phyloP scores from a whole-genome alignment of 2,888 invertebrate genomes.

The Yponomeuta sedellus region DNA sequence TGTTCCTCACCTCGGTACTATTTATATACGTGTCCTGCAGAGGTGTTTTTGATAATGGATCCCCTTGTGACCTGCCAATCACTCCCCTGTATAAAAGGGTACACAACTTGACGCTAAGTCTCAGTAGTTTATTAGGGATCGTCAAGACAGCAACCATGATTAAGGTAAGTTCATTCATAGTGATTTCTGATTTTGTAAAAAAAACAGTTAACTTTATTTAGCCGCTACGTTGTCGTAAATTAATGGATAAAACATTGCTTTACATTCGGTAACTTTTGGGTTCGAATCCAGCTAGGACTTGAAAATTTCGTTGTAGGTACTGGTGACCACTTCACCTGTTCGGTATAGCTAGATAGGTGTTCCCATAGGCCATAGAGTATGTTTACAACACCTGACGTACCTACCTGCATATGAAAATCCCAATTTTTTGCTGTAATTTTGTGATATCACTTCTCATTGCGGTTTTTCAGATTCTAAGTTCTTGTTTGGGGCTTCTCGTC shows the following conservation, averaged over 20 bases:
- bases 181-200: not conserved
- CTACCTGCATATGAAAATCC: not conserved
- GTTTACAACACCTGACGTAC: not conserved
- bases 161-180: constrained; percentile 42
- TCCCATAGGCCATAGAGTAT: too few relatives aligned
- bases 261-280: too few relatives aligned
- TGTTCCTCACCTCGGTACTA: constrained; percentile 1
- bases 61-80: constrained; percentile 49
- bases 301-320: too few relatives aligned
- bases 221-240: too few relatives aligned
- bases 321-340: too few relatives aligned
- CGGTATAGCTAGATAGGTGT: too few relatives aligned
- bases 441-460: not conserved
- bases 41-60: constrained; percentile 47
- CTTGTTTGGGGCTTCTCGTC: constrained; percentile 21
- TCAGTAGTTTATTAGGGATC: constrained; percentile 30
- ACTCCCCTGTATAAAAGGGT: constrained; percentile 50
- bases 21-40: not conserved
- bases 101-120: constrained; percentile 24
- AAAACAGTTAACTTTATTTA: not conserved
- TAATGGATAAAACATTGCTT: too few relatives aligned
- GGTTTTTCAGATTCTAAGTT: constrained; percentile 39
- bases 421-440: not conserved
- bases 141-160: constrained; percentile 28
- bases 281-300: too few relatives aligned